Base-by-base conservation (phyloP, 1,140 invertebrate species). In the Drosophila bipectinata region DNA sequence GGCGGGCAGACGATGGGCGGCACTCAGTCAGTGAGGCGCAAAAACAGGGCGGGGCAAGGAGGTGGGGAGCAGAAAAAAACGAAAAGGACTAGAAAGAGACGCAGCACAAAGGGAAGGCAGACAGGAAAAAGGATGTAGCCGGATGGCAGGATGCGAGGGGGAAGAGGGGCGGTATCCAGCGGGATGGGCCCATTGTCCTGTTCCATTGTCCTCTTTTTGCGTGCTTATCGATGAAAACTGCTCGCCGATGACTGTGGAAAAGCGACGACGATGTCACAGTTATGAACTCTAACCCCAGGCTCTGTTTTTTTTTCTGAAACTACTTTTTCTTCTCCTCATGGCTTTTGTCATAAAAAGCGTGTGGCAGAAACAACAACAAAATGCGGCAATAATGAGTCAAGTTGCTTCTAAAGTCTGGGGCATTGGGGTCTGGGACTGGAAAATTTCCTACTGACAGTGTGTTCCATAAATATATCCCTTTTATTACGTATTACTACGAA, bases 41-140 rank as follows among this genome's bases (percentile, higher is more conserved):
- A 12, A 52, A 52, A 52, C n/a, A 32, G 49, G 49, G 28, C 28
- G 14, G 49, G 28, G 14, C 44, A 18, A 18, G 32, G n/a, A 44
- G n/a, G 32, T 7, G 39, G n/a, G 34, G 21, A 28, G 8, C 8
- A 1, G 12, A 58, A 6, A 3, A 15, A 10, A 66, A 66, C 39
- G 28, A 48, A 28, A 15, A 60, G 49, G 62, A 14, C 14, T 41
- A 62, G 18, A 52, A 24, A 57, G 56, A 12, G 45, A 10, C 24
- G 26, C 26, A 49, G 30, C 62, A 18, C 41, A 47, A 39, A n/a
- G 37, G 30, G 61, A 32, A 39, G 58, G 61, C 72, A 75, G 82
- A 85, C 81, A 81, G 82, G 82, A 76, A 79, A 87, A 87, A 79
- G 82, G 78, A 87, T 88, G 83, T 76, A 83, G 83, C 57, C 77